phyloP scores from a whole-genome alignment of 2,888 invertebrate species.

The Chrysolina americana region DNA sequence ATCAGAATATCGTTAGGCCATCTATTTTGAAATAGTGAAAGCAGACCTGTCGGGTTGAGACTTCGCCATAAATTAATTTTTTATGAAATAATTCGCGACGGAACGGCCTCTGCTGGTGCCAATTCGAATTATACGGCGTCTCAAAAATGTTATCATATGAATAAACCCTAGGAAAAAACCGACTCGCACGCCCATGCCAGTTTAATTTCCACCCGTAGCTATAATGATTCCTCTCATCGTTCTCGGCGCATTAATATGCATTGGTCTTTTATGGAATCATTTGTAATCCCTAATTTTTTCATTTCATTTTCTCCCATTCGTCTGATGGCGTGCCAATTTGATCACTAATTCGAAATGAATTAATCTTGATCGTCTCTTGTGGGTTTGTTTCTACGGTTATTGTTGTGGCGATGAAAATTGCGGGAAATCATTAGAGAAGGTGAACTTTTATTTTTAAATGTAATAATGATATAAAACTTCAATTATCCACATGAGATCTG shows the following conservation, averaged over 20 bases:
- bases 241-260: conserved; percentile 60
- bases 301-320: conserved; percentile 33
- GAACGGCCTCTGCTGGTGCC: too few relatives aligned
- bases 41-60: too few relatives aligned
- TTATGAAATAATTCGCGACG: too few relatives aligned
- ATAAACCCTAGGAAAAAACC: not conserved
- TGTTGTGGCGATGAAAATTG: conserved; percentile 36
- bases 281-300: conserved; percentile 54
- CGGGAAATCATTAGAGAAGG: conserved; percentile 27
- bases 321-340: conserved; percentile 40
- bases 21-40: too few relatives aligned
- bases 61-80: too few relatives aligned
- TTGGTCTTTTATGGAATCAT: conserved; percentile 58
- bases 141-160: not conserved
- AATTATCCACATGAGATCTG: conserved; percentile 26
- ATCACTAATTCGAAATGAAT: conserved; percentile 38
- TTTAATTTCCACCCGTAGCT: conserved; percentile 56
- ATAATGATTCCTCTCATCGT: conserved; percentile 40
- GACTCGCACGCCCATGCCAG: not conserved
- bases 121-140: too few relatives aligned
- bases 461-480: conserved; percentile 27
- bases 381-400: not conserved
- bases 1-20: too few relatives aligned
- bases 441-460: conserved; percentile 5
- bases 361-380: conserved; percentile 24